Evolutionary conservation across 2,888 invertebrate species (phyloP), one percentile per base, ranked within the genome.

Genomic region (Chrysotoxum bicinctum): DNA sequence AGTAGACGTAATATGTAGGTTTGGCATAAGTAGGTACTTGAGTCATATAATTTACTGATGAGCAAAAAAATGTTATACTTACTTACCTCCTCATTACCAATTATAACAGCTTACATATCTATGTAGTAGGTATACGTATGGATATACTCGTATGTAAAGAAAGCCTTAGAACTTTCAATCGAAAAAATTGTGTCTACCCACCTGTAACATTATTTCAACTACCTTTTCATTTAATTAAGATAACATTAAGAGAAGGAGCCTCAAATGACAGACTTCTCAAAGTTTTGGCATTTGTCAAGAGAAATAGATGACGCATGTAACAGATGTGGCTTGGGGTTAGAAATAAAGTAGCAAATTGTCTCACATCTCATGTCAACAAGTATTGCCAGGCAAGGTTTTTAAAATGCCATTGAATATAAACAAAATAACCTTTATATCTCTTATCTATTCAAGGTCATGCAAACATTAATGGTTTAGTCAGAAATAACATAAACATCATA

Each of bases 131-230:
- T n/a, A n/a, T n/a, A n/a, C 35, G 5, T 9, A 5, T 4, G 12
- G 5, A 4, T 14, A 14, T 35, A 30, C 7, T 30, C 12, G 5
- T 16, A 9, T 6, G n/a, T 12, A 21, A 35, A 19, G 3, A 37
- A 52, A 12, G 45, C 14, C 37, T 0, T 32, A 54, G 45, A 69
- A 69, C 45, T 45, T 30, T 69, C 19, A 54, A 80, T 70, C 32
- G 64, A 30, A 75, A 70, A 58, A 21, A 58, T 16, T 56, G 3
- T 64, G 56, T 56, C 60, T 74, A 56, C 75, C 60, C 69, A 64
- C 75, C 75, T 58, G 69, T 30, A 16, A 54, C 64, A 50, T 64
- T 75, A 23, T 56, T 64, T 40, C 69, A 56, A 19, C 50, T 56
- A 64, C 75, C 48, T 62, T 50, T 56, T 23, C 37, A 58, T 32